A percentile compares a stretch with the other conserved stretches of the same genome.
These are phyloP conservation scores for Pipistrellus pygmaeus DNA, from an alignment of 2,797 vertebrate genomes.

Conservation along the genomic window DNA sequence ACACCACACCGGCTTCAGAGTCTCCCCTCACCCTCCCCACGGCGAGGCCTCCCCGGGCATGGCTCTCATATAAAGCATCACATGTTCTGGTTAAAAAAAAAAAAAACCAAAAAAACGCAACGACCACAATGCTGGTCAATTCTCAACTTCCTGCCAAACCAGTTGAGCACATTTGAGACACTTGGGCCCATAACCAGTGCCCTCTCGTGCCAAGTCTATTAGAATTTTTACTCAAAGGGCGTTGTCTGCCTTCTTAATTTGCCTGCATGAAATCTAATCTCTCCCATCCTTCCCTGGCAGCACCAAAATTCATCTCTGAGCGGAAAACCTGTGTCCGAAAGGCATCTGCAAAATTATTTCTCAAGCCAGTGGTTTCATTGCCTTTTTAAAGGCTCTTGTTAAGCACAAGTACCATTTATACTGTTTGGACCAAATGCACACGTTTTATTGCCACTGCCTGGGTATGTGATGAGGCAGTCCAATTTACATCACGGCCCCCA, in stretches of 20 bases:
- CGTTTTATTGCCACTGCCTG: slow-evolving; percentile 2
- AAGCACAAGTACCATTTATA: background rate
- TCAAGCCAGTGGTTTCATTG: slow-evolving; percentile 44
- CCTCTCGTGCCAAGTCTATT: background rate
- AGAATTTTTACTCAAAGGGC: background rate
- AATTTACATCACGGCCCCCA: background rate
- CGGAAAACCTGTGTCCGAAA: slow-evolving; percentile 27
- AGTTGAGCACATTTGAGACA: background rate
- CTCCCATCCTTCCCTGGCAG: background rate
- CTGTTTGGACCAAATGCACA: background rate
- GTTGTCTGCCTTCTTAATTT: background rate
- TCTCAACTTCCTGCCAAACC: background rate
- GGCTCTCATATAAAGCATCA: slow-evolving; percentile 13
- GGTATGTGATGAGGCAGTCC: background rate
- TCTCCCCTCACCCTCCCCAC: slow-evolving; percentile 54
- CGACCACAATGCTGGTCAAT: background rate
- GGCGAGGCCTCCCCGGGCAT: slow-evolving; percentile 59
- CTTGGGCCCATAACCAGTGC: slow-evolving; percentile 38
- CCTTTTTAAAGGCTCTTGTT: slow-evolving; percentile 21
- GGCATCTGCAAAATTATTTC: slow-evolving; percentile 62
- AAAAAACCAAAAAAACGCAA: too few species aligned
- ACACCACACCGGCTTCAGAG: slow-evolving; percentile 80
- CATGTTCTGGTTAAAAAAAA: background rate
- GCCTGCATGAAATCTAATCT: background rate
- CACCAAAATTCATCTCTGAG: background rate